Evolutionary conservation across 2,797 vertebrate genomes (phyloP), one percentile per base, ranked within the genome.

Genomic region (Falco concolor): DNA sequence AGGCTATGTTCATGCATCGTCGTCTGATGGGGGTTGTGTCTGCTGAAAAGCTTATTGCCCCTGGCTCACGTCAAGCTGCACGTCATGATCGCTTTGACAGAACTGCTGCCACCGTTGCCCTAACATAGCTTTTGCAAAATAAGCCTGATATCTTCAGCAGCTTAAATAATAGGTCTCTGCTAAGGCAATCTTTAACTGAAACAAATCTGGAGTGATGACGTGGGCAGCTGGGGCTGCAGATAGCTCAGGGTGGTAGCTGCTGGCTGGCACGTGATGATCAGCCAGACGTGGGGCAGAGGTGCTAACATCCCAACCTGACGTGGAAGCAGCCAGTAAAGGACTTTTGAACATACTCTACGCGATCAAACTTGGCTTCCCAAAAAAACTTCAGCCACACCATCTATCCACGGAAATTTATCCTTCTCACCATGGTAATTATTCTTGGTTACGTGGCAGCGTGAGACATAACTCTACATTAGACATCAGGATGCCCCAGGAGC

Each of bases 31-130:
- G 50, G 70, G 23, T 4, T 86, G 91, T n/a, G 53, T 61, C 78
- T 95, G 84, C 84, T 12, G 22, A 84, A 93, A 80, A 78, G 73
- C 74, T 68, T 25, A 10, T 67, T 95, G 94, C 91, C 83, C 85
- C 90, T 0, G 5, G 95, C 91, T 88, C 90, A 32, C 54, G 3
- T 96, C 95, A 97, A 81, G 57, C 65, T 8, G 42, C 24, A 20
- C 10, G 2, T 88, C 90, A 69, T 1, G 1, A 72, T 91, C 2
- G 5, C 77, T 90, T 23, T 94, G 95, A 93, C 93, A 93, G 93
- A 88, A 11, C 91, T 27, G 69, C 94, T 74, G 73, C 93, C 53
- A 57, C 84, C 1, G 0, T 44, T 86, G 91, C 87, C 87, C 85
- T 72, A 32, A n/a, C 34, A 8, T 17, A 38, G 83, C 60, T 91